These are phyloP conservation scores for Probosciger aterrimus DNA, from an alignment of 2,113 vertebrate genomes.

Conservation along the genomic window DNA sequence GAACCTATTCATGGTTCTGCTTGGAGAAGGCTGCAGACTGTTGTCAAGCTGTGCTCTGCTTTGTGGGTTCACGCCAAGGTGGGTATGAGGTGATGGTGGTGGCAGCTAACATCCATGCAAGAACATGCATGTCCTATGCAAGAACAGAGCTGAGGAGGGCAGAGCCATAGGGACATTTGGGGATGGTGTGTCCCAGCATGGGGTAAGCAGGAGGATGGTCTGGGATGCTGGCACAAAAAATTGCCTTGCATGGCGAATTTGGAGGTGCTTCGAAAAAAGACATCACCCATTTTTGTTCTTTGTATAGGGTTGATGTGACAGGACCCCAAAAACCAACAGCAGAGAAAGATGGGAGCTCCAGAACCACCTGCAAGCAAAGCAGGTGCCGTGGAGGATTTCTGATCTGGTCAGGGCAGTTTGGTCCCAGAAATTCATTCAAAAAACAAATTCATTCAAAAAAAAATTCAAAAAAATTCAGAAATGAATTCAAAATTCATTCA, in stretches of 20 bases:
- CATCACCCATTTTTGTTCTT: background rate
- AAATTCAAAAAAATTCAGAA: no score
- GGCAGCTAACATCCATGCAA: background rate
- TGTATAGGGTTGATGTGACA: background rate
- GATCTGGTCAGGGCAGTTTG: background rate
- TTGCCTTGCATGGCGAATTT: background rate
- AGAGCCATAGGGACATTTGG: background rate
- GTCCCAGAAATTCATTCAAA: background rate
- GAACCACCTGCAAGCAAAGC: background rate
- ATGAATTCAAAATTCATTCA: no score
- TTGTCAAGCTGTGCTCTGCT: background rate
- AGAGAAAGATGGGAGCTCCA: background rate
- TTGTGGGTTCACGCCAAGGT: accelerated
- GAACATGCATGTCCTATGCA: background rate
- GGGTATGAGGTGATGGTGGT: background rate
- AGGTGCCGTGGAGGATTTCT: background rate
- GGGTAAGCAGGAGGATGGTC: background rate
- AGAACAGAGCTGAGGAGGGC: background rate
- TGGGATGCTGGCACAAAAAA: background rate
- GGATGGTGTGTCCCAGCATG: background rate
- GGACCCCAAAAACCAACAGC: background rate
- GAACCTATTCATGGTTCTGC: background rate
- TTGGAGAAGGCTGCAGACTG: background rate
- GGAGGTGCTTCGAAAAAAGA: background rate
- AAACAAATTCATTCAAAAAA: no score